Evolutionary conservation across 2,888 invertebrate genomes (phyloP).

Genomic region (Phortica okadai): DNA sequence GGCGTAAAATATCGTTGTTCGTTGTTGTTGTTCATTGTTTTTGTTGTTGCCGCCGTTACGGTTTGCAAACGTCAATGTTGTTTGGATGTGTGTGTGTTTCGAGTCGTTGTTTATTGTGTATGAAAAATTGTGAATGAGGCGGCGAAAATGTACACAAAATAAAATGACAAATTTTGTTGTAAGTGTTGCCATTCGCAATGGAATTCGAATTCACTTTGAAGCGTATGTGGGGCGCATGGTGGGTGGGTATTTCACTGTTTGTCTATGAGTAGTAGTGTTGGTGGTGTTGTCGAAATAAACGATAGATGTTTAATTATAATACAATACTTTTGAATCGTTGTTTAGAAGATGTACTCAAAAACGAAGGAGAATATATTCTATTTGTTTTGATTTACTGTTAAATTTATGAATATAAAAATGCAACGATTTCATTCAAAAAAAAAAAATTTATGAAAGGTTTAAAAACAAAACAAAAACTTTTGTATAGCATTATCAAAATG

Average conservation of each 20-base stretch:
- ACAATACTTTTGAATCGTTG: no score
- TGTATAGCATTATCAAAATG: no score
- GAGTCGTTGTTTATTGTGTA: slow-evolving; percentile 22
- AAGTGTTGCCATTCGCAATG: slow-evolving; percentile 28
- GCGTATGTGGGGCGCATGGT: background rate
- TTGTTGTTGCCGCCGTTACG: background rate
- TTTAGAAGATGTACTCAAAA: no score
- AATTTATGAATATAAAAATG: no score
- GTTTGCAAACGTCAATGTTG: background rate
- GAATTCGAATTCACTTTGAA: slow-evolving; percentile 9
- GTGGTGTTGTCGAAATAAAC: background rate
- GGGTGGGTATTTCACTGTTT: background rate
- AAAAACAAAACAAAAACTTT: no score
- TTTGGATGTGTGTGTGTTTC: slow-evolving; percentile 18
- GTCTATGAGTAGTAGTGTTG: background rate
- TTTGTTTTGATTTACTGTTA: no score
- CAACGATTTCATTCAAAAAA: no score
- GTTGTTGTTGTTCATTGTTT: slow-evolving; percentile 13
- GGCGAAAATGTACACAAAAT: slow-evolving; percentile 29
- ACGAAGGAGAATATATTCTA: no score
- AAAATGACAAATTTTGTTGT: slow-evolving; percentile 25
- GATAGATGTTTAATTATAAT: no score
- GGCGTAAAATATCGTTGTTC: background rate
- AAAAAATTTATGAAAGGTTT: no score
- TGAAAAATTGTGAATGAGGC: slow-evolving; percentile 37